phyloP scores from a whole-genome alignment of 1,140 invertebrate species.

The Zophobas morio region DNA sequence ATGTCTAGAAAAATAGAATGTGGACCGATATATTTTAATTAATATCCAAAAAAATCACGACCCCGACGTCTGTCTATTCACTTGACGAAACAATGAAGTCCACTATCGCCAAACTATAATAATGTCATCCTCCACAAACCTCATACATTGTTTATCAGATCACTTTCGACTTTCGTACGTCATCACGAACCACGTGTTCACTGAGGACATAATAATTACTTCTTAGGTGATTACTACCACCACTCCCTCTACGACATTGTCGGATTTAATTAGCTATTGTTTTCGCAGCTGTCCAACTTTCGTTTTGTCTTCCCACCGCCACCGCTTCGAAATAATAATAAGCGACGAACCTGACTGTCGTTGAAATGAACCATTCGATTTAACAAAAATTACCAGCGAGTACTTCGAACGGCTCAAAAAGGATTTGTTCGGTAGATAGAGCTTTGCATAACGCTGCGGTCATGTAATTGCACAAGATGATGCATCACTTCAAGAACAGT shows the following conservation, averaged over 20 bases:
- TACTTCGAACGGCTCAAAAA: no score
- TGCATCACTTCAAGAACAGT: conserved; percentile 22
- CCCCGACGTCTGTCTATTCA: no score
- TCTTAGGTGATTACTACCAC: conserved; percentile 9
- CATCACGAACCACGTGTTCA: conserved; percentile 12
- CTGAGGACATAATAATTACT: conserved; percentile 8
- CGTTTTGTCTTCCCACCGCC: conserved; percentile 3
- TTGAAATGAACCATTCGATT: background rate
- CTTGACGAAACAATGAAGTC: no score
- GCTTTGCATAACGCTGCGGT: conserved; percentile 28
- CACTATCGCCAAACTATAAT: no score
- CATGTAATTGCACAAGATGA: conserved; percentile 40
- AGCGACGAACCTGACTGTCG: background rate
- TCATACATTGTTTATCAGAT: background rate
- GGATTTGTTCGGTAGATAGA: background rate
- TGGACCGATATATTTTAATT: no score
- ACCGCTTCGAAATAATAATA: conserved; percentile 5
- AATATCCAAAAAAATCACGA: no score
- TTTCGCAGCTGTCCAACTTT: conserved; percentile 34
- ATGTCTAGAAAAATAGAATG: no score
- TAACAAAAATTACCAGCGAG: background rate
- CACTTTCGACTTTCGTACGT: background rate
- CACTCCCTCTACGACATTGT: conserved; percentile 25
- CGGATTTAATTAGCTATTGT: conserved; percentile 34
- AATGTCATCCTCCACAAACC: conserved; percentile 4